Evolutionary conservation across 1,140 invertebrate genomes (phyloP).

Genomic region (Drosophila nikananu): DNA sequence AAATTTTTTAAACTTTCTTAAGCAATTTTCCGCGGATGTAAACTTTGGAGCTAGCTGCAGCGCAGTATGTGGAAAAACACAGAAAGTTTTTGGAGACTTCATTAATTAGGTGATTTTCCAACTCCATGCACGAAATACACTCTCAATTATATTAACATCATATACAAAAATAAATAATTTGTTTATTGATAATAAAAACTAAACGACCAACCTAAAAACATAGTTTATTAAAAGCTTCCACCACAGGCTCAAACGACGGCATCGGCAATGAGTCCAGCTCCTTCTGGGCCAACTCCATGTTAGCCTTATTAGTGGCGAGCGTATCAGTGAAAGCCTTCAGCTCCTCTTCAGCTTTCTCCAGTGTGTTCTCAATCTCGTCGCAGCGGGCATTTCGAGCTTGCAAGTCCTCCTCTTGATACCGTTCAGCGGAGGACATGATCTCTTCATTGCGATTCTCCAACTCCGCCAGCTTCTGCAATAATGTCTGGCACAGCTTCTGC

Average conservation of each 20-base stretch:
- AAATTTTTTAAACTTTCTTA: neutral
- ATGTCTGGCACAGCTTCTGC: neutral
- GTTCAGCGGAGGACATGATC: constrained; percentile 38
- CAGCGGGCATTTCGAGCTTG: constrained; percentile 18
- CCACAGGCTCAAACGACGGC: constrained; percentile 7
- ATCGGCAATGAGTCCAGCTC: neutral
- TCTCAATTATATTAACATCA: neutral
- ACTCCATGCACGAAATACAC: too few species aligned
- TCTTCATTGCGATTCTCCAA: constrained; percentile 29
- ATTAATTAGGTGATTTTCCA: too few species aligned
- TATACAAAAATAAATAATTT: constrained; percentile 4
- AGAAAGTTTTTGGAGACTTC: too few species aligned
- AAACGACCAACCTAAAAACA: neutral
- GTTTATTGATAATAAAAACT: neutral
- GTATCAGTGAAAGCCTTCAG: constrained; percentile 22
- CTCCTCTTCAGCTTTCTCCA: constrained; percentile 28
- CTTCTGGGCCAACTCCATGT: constrained; percentile 12
- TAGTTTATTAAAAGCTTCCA: constrained; percentile 6
- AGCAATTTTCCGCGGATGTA: neutral
- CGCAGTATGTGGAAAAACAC: too few species aligned
- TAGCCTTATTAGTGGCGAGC: neutral
- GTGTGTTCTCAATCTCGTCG: constrained; percentile 22
- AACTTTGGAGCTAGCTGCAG: neutral
- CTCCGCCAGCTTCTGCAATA: neutral
- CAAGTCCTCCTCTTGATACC: constrained; percentile 34